Evolutionary conservation across 2,888 invertebrate genomes (phyloP).

Genomic region (Melieria picta): DNA sequence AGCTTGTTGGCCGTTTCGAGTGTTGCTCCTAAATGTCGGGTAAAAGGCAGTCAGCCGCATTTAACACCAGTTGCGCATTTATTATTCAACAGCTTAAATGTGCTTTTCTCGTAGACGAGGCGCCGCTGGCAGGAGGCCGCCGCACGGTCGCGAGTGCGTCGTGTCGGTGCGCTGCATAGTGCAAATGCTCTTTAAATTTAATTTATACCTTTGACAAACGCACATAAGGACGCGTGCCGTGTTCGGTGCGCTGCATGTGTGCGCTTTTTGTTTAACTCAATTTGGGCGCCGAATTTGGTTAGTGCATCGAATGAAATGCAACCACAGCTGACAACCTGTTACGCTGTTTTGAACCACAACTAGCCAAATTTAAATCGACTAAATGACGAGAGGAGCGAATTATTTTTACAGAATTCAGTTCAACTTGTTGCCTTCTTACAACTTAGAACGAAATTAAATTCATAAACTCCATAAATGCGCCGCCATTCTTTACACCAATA

Average conservation of each 20-base stretch:
- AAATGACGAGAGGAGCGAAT: too few species aligned
- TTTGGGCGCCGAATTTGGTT: too few species aligned
- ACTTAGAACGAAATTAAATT: too few species aligned
- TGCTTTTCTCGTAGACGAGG: slow-evolving; percentile 32
- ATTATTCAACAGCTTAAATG: slow-evolving; percentile 48
- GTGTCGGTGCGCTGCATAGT: neutral
- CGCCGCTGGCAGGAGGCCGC: neutral
- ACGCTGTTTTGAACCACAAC: too few species aligned
- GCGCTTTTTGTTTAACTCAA: too few species aligned
- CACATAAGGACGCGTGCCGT: neutral
- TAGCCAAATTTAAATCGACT: too few species aligned
- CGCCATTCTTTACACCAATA: too few species aligned
- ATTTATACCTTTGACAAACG: slow-evolving; percentile 34
- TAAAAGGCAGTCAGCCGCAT: slow-evolving; percentile 20
- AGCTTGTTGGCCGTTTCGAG: neutral
- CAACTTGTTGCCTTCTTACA: too few species aligned
- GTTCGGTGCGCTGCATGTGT: too few species aligned
- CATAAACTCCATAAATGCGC: too few species aligned
- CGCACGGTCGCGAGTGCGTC: too few species aligned
- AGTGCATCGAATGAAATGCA: neutral
- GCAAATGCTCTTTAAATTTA: slow-evolving; percentile 31
- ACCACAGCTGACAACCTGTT: neutral
- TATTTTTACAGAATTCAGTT: too few species aligned
- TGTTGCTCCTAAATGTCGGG: slow-evolving; percentile 16
- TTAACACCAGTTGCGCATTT: slow-evolving; percentile 49